phyloP scores from a whole-genome alignment of 1,140 invertebrate species.

The Pararge aegeria region DNA sequence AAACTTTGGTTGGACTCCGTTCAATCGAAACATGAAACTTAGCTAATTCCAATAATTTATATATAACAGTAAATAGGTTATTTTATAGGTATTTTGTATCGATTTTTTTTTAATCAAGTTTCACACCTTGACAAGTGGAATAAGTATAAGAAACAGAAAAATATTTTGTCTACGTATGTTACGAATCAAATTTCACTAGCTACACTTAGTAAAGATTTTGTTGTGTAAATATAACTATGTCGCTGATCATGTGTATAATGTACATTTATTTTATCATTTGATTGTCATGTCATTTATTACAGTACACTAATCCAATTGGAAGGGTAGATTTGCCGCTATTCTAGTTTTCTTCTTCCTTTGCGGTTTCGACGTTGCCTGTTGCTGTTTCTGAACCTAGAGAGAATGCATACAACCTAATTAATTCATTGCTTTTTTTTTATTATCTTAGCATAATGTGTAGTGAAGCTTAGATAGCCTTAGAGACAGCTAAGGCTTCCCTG shows the following conservation, averaged over 20 bases:
- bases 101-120: neutral
- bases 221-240: constrained; percentile 1
- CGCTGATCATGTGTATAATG: constrained; percentile 3
- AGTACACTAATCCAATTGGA: constrained; percentile 49
- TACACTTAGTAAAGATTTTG: constrained; percentile 3
- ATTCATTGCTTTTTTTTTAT: too few relatives aligned
- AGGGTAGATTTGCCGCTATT: constrained; percentile 80
- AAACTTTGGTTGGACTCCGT: too few relatives aligned
- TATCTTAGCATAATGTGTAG: too few relatives aligned
- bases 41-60: too few relatives aligned
- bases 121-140: neutral
- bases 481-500: too few relatives aligned
- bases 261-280: neutral
- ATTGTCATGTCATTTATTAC: neutral
- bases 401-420: too few relatives aligned
- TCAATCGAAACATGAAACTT: too few relatives aligned
- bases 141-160: neutral
- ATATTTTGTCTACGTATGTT: neutral
- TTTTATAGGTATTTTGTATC: too few relatives aligned
- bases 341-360: constrained; percentile 73
- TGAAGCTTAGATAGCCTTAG: too few relatives aligned
- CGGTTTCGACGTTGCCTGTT: constrained; percentile 32
- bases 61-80: too few relatives aligned
- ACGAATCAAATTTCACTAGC: constrained; percentile 19
- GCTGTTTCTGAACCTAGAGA: constrained; percentile 44